Conservation (phyloP, 1,140 invertebrate species). For the Tetramorium simillimum region DNA sequence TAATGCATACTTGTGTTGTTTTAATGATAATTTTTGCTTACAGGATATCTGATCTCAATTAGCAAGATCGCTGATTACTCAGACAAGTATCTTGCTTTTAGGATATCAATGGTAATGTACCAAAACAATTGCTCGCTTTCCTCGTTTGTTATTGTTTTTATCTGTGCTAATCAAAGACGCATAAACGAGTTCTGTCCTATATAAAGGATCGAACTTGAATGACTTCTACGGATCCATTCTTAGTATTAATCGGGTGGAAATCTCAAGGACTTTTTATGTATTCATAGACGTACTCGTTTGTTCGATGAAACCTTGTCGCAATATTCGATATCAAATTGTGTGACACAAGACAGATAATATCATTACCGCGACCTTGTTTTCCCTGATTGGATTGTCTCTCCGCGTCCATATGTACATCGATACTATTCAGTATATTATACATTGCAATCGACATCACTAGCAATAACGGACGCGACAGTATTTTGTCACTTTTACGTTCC, state of each 20-base stretch:
- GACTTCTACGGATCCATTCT: background rate
- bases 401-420: slow-evolving; percentile 24
- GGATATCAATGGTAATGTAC: background rate
- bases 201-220: background rate
- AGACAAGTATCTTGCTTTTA: slow-evolving; percentile 18
- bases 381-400: slow-evolving; percentile 77
- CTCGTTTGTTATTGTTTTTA: slow-evolving; percentile 1
- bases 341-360: slow-evolving; percentile 77
- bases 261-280: slow-evolving; percentile 11
- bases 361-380: slow-evolving; percentile 80
- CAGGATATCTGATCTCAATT: slow-evolving; percentile 28
- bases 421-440: slow-evolving; percentile 28
- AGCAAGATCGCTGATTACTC: slow-evolving; percentile 1
- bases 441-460: background rate
- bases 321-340: slow-evolving; percentile 78
- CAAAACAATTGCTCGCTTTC: slow-evolving; percentile 5
- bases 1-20: slow-evolving; percentile 6
- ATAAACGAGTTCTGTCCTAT: background rate
- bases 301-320: slow-evolving; percentile 65
- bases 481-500: slow-evolving; percentile 14
- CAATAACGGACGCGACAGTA: background rate
- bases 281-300: slow-evolving; percentile 14
- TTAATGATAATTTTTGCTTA: slow-evolving; percentile 18
- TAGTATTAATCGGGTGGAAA: background rate
- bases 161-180: background rate